Base-by-base conservation (phyloP, 1,140 invertebrate genomes). In the Lanistes nyassanus region DNA sequence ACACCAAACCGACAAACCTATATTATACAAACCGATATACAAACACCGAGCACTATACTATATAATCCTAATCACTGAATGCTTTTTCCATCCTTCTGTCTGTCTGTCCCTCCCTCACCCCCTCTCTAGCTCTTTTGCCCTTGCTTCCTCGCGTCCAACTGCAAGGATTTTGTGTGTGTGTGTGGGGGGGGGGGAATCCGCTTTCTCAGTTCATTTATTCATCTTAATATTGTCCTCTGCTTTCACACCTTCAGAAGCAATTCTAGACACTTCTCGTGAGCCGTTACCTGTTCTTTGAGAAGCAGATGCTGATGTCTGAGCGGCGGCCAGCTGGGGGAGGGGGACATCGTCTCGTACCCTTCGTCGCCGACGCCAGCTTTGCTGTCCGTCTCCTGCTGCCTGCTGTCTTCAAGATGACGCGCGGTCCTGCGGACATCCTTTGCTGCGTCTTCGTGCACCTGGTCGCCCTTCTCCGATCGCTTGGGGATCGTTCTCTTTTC, bases 261-360 rank as follows among this genome's bases (percentile, higher is more conserved):
- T 60, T 31, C 29, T 60, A 19, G 11, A n/a, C 9, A 26, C 6
- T 60, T 0, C 34, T 23, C 19, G 16, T 7, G 34, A 16, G 36
- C 9, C 55, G n/a, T 36, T 1, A 11, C 36, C 69, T 51, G 69
- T 21, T 26, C 21, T 36, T 39, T 13, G 9, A 13, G 9, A 29
- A n/a, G 53, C 37, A 56, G 31, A 2, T 58, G 53, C 11, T 13
- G 23, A 3, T 58, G 31, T 36, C 21, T 31, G 21, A 36, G 34
- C 34, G 19, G 39, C 19, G 34, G 9, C 29, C 36, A 58, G 58
- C 62, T 37, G 6, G 68, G 53, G 4, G 42, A 72, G 23, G 75
- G 56, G 4, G 56, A 68, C 53, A 76, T 64, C 37, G 58, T 76
- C 69, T 76, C 68, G n/a, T 76, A 53, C 7, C 62, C 58, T 42